Evolutionary conservation across 2,797 vertebrate genomes (phyloP), one percentile per base, ranked within the genome.

Genomic region (Pristis pectinata): DNA sequence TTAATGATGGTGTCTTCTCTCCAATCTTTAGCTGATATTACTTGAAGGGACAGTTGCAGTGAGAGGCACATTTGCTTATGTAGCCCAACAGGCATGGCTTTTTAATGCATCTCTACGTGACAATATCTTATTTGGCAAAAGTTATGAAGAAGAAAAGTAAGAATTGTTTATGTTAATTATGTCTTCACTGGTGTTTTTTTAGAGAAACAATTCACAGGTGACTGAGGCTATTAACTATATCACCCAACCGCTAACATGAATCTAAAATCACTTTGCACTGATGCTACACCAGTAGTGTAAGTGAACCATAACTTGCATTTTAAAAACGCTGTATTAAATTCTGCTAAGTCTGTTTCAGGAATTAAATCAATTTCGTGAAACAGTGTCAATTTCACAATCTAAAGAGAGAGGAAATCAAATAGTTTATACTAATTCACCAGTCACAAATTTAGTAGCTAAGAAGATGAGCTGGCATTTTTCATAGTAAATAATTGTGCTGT

Each of bases 51-150:
- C 96, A 2, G 95, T 98, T 19, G 97, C 97, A 10, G 97, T 96
- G 61, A 96, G 95, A 0, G 97, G 97, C 34, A 97, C 95, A 77
- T 97, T 98, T 3, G 97, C 97, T 27, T 98, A 98, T 34, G 97
- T 97, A 0, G 97, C 98, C 74, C 98, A 98, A 95, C 98, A 98
- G 96, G 97, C 97, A 92, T 98, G 98, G 98, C 98, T 98, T 95
- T 96, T 98, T 94, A 98, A 98, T 95, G 96, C 97, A 95, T 97
- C 98, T n/a, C 95, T 98, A 93, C 97, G 95, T 95, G 98, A 98
- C 95, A 98, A 98, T 96, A 97, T 98, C 94, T 95, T 98, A 95
- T 98, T 98, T 96, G 98, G 97, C 95, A 97, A 97, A 1, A 96
- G 96, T 80, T 97, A 96, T 79, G 95, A 97, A 1, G 95, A 96